These are phyloP conservation scores for Phycodurus eques DNA, from an alignment of 2,113 vertebrate species.

Conservation along the genomic window DNA sequence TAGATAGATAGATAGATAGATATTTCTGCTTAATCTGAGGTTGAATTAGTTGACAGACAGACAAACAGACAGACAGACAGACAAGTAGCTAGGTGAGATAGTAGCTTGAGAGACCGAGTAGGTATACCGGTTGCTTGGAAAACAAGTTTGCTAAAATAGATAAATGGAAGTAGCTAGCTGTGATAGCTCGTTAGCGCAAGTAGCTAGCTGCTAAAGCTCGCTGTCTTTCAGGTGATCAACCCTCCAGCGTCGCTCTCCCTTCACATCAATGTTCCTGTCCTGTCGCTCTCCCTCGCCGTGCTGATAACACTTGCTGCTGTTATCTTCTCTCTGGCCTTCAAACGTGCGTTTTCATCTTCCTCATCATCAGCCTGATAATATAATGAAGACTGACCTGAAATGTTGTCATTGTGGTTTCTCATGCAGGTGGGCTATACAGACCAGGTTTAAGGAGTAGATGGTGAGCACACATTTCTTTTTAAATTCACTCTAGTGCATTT, in stretches of 20 bases:
- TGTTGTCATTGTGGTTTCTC: neutral
- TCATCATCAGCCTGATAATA: neutral
- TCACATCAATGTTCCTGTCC: constrained; percentile 68
- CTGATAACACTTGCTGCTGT: constrained; percentile 51
- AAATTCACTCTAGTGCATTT: neutral
- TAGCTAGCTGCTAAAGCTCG: neutral
- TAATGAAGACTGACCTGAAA: neutral
- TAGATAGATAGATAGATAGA: no score
- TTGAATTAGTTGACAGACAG: no score
- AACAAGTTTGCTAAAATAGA: neutral
- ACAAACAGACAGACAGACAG: neutral
- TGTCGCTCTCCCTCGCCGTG: constrained; percentile 67
- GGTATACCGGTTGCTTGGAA: neutral
- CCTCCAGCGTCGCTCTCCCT: constrained; percentile 58
- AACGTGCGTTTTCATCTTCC: constrained; percentile 44
- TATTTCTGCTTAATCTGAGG: no score
- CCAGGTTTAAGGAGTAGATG: constrained; percentile 55
- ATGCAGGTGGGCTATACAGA: constrained; percentile 56
- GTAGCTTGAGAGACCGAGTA: neutral
- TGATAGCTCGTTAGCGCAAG: neutral
- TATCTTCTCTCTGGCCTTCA: constrained; percentile 64
- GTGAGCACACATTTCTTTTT: constrained; percentile 47
- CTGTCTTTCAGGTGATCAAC: constrained; percentile 62
- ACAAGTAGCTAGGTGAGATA: neutral
- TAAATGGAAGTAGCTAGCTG: neutral